phyloP scores from a whole-genome alignment of 2,113 vertebrate genomes.

The Thamnophis sirtalis region DNA sequence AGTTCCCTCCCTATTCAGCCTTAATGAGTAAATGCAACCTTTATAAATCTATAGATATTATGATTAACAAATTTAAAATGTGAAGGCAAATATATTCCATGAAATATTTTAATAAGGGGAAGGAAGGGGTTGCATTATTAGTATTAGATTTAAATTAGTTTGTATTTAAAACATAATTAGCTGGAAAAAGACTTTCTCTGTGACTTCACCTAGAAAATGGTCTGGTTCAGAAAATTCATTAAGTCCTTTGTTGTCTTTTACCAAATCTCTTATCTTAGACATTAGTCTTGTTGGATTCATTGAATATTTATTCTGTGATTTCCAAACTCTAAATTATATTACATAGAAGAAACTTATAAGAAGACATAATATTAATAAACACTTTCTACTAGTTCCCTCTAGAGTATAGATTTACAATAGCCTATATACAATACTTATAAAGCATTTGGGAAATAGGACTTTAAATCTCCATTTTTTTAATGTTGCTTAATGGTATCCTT shows the following conservation, averaged over 20 bases:
- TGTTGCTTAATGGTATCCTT: not conserved
- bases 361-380: not conserved
- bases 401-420: not conserved
- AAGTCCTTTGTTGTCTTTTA: not conserved
- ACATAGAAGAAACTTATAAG: not conserved
- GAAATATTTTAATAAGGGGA: not conserved
- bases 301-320: not conserved
- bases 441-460: not conserved
- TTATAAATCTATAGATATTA: not conserved
- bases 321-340: not conserved
- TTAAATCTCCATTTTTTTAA: not conserved
- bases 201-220: not conserved
- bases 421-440: not conserved
- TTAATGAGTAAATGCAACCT: not conserved
- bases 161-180: not conserved
- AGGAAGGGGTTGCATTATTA: not conserved
- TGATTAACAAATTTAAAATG: not conserved
- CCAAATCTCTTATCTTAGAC: not conserved
- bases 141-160: not conserved
- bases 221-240: not conserved
- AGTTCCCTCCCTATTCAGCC: too few relatives aligned
- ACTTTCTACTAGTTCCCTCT: not conserved
- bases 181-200: not conserved
- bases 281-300: not conserved
- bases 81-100: not conserved